Evolutionary conservation across 2,113 vertebrate genomes (phyloP).

Genomic region (Leptobrachium leishanense): DNA sequence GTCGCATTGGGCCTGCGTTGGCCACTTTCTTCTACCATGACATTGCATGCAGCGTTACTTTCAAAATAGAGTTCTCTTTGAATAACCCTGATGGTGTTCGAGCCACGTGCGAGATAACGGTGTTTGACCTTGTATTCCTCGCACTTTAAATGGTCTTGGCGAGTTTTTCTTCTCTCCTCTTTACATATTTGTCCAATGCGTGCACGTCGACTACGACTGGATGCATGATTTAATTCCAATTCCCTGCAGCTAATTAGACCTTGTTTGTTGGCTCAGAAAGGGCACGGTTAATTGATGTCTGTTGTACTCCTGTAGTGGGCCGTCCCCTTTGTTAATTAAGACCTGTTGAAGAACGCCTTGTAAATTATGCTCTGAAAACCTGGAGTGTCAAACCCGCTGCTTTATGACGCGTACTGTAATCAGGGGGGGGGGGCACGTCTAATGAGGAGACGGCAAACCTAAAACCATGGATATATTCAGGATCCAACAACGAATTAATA

Average conservation of each 20-base stretch:
- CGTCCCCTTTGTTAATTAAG: constrained; percentile 41
- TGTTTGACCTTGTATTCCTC: too few relatives aligned
- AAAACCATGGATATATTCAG: too few relatives aligned
- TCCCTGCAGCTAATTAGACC: constrained; percentile 39
- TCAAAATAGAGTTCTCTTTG: too few relatives aligned
- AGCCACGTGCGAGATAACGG: too few relatives aligned
- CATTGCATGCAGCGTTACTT: too few relatives aligned
- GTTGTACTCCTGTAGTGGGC: constrained; percentile 29
- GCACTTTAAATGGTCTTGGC: too few relatives aligned
- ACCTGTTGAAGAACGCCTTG: constrained; percentile 31
- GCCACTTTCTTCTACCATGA: too few relatives aligned
- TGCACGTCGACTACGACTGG: constrained; percentile 20
- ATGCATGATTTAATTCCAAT: constrained; percentile 42
- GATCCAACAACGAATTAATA: too few relatives aligned
- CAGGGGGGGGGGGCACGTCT: neutral
- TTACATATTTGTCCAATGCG: constrained; percentile 6
- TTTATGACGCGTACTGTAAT: constrained; percentile 24
- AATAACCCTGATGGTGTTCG: too few relatives aligned
- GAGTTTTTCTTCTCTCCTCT: neutral
- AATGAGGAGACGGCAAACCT: too few relatives aligned
- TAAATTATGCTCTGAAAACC: constrained; percentile 28
- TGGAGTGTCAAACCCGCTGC: constrained; percentile 24
- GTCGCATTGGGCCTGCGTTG: too few relatives aligned
- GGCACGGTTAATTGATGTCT: constrained; percentile 40
- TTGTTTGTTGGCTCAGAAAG: constrained; percentile 39